Percentiles rank a stretch among this genome's conserved stretches.
Evolutionary conservation across 37 sponge, comb jelly and placozoan genomes (phyloP).

Genomic region (Amphimedon queenslandica): DNA sequence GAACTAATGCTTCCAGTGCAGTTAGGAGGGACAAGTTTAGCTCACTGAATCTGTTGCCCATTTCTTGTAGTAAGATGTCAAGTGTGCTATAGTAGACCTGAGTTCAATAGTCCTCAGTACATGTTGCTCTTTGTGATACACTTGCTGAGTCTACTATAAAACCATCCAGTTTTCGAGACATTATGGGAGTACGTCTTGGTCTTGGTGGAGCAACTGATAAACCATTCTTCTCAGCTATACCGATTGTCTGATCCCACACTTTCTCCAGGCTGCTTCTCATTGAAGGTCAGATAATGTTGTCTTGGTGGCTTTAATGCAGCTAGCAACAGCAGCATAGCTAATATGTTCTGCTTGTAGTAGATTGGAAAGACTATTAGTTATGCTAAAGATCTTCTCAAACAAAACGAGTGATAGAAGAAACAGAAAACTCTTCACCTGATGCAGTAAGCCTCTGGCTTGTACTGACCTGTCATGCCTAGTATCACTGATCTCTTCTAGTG

Average conservation of each 20-base stretch:
- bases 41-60: conserved; percentile 9
- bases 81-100: conserved; percentile 16
- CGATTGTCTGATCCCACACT: conserved; percentile 3
- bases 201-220: conserved; percentile 5
- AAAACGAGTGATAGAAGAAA: too few species aligned
- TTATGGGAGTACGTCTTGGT: conserved; percentile 5
- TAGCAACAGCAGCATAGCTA: too few species aligned
- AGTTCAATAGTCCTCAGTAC: conserved; percentile 5
- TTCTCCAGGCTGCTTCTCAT: too few species aligned
- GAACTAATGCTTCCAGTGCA: conserved; percentile 12
- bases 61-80: conserved; percentile 5
- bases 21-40: conserved; percentile 8
- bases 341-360: too few species aligned
- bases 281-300: too few species aligned
- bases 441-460: too few species aligned
- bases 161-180: conserved; percentile 7
- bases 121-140: neutral
- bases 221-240: neutral
- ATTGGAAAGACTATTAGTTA: too few species aligned
- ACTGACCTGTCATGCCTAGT: too few species aligned
- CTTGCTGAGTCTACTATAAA: neutral
- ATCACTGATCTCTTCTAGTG: too few species aligned
- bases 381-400: too few species aligned
- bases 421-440: too few species aligned
- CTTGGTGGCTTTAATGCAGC: too few species aligned